A percentile compares a stretch with the other conserved stretches of the same genome.
Conservation (phyloP, 2,113 vertebrate genomes). For the Emydura subglobosa region DNA sequence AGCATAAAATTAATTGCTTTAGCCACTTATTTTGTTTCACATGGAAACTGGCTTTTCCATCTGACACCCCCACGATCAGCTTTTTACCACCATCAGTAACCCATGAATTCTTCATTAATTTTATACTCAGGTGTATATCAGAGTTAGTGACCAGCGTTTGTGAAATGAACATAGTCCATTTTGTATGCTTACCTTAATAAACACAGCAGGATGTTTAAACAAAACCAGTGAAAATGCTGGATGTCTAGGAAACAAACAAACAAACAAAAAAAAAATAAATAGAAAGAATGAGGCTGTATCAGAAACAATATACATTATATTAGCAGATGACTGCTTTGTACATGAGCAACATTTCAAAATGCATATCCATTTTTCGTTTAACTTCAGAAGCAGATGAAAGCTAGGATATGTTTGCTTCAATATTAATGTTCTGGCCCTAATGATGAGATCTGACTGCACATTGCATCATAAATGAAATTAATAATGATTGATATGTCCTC, state of each 20-base stretch:
- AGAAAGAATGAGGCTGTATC: not conserved
- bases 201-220: not conserved
- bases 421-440: not conserved
- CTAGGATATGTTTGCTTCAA: not conserved
- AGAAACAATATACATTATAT: not conserved
- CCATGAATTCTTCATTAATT: not conserved
- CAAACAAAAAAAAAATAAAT: not conserved
- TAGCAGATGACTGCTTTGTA: not conserved
- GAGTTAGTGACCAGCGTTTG: not conserved
- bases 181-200: conserved; percentile 65
- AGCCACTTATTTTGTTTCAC: not conserved
- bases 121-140: not conserved
- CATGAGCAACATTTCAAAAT: not conserved
- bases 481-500: conserved; percentile 19
- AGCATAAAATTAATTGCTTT: not conserved
- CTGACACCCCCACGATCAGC: not conserved
- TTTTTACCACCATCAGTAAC: not conserved
- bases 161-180: not conserved
- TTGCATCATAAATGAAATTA: conserved; percentile 50
- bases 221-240: not conserved
- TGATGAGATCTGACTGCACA: not conserved
- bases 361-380: not conserved
- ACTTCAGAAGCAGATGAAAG: not conserved
- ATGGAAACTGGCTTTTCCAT: not conserved
- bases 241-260: conserved; percentile 16